Conservation (phyloP, 1,140 invertebrate species). For the Procambarus clarkii region DNA sequence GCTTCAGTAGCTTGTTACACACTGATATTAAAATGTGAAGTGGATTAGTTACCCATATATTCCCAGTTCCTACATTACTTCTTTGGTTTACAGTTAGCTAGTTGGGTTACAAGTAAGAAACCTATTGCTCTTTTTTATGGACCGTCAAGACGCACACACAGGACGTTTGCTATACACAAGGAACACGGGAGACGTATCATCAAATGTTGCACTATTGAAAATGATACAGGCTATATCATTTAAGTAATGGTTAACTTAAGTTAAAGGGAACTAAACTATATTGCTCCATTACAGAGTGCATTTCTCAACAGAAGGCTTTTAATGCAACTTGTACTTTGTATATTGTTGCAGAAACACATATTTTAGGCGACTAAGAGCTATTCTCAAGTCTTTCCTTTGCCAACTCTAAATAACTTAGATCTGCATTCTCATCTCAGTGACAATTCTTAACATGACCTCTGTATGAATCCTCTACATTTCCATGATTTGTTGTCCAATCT, state of each 20-base stretch:
- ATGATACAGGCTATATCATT: conserved; percentile 32
- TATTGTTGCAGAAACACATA: conserved; percentile 26
- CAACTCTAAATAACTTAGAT: conserved; percentile 2
- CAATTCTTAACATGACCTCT: neutral
- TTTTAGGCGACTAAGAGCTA: conserved; percentile 14
- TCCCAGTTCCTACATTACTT: conserved; percentile 60
- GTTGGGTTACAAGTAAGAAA: conserved; percentile 62
- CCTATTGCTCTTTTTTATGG: conserved; percentile 64
- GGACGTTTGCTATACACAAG: conserved; percentile 41
- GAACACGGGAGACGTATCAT: conserved; percentile 22
- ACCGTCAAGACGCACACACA: conserved; percentile 33
- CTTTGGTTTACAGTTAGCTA: conserved; percentile 65
- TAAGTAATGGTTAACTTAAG: conserved; percentile 55
- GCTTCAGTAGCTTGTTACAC: conserved; percentile 53
- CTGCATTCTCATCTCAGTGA: conserved; percentile 12
- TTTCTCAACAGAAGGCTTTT: conserved; percentile 37
- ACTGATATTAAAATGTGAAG: conserved; percentile 62
- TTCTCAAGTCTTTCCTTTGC: conserved; percentile 39
- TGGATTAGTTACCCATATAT: conserved; percentile 52
- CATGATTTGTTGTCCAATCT: conserved; percentile 1
- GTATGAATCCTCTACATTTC: neutral
- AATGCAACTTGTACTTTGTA: conserved; percentile 40
- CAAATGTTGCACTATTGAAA: conserved; percentile 47
- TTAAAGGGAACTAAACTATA: conserved; percentile 53
- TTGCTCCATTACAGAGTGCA: conserved; percentile 59